Evolutionary conservation across 2,888 invertebrate species (phyloP), one percentile per base, ranked within the genome.

Genomic region (Anoplius nigerrimus): DNA sequence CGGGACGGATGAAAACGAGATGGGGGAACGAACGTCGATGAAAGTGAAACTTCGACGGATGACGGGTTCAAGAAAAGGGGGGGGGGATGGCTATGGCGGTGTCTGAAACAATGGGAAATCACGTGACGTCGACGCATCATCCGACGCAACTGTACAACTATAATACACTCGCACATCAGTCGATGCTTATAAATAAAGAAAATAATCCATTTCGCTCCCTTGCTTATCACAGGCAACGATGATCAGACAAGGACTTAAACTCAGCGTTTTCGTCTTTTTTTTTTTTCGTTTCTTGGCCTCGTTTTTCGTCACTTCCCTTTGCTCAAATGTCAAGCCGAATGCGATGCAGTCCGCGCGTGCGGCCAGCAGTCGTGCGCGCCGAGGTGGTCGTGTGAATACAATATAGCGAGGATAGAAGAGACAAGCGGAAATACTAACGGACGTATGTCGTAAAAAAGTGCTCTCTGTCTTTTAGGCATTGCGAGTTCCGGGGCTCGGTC

Each of bases 111-210:
- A 48, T 18, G 48, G 18, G 18, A 48, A 16, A 48, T 48, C 48
- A 3, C 48, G 48, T 16, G 34, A 6, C 11, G 11, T 34, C 18
- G 48, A 67, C 57, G 57, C 57, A 67, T 67, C 69, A 61, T 62
- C 57, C 66, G 66, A 67, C 65, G 69, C 69, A 66, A 69, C 69
- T 70, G 69, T 70, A 70, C 69, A 70, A 70, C 62, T 70, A 70
- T 70, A 70, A 70, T 70, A 70, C 67, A 70, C 55, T 48, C 67
- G 67, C 57, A 67, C 67, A 67, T 70, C 62, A 67, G 52, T 54
- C 62, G 58, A 70, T 68, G 55, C 21, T 52, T 18, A 68, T 68
- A 70, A 70, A 70, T 70, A 68, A 67, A 67, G 53, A 69, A 61
- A 15, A 67, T 27, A 61, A 46, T 67, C 57, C 61, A 22, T 62